Evolutionary conservation across 2,797 vertebrate species (phyloP).

Genomic region (Rachycentron canadum): DNA sequence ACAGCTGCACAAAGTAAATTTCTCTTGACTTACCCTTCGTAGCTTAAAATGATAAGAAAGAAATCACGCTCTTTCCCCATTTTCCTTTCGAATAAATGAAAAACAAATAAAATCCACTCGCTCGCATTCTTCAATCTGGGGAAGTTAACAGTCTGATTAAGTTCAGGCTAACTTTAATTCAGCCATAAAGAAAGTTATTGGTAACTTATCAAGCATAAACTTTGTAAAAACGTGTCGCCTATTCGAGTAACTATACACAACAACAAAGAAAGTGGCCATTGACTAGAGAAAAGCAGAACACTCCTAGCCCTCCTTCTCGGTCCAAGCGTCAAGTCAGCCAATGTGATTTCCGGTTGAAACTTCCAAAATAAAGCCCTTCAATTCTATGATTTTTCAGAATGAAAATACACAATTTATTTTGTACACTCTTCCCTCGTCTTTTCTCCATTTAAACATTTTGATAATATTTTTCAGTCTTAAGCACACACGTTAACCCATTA

Average conservation of each 20-base stretch:
- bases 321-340: background rate
- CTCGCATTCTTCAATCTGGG: slow-evolving; percentile 42
- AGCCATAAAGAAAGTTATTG: background rate
- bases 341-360: slow-evolving; percentile 11
- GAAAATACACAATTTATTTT: background rate
- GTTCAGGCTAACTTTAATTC: background rate
- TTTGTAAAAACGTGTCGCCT: background rate
- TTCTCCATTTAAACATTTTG: background rate
- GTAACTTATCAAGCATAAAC: background rate
- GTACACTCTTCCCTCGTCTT: background rate
- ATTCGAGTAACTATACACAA: background rate
- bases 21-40: slow-evolving; percentile 46
- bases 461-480: no score
- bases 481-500: no score
- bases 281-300: slow-evolving; percentile 38
- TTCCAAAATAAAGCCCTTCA: slow-evolving; percentile 54
- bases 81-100: slow-evolving; percentile 19
- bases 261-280: slow-evolving; percentile 46
- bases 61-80: slow-evolving; percentile 13
- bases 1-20: background rate
- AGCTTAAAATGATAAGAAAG: background rate
- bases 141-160: slow-evolving; percentile 5
- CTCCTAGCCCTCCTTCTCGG: slow-evolving; percentile 47
- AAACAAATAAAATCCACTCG: slow-evolving; percentile 41
- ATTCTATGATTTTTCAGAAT: background rate